A percentile compares a stretch with the other conserved stretches of the same genome.
Conservation (phyloP, 2,113 vertebrate genomes). For the Leptobrachium leishanense region DNA sequence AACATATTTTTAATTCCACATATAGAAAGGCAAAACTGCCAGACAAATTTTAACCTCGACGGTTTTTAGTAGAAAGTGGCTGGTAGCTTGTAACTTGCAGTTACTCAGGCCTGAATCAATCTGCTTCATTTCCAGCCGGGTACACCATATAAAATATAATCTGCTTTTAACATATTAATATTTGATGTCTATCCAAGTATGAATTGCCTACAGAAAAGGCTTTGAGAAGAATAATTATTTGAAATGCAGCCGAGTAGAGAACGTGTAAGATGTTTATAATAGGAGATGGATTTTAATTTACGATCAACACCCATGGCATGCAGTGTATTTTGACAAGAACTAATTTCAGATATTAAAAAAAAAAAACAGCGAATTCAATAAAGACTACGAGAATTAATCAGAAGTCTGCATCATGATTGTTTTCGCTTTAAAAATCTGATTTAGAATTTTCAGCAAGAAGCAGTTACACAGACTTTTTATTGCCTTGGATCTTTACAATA, state of each 20-base stretch:
- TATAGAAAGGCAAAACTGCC: too few relatives aligned
- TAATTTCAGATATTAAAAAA: not conserved
- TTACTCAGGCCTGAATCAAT: conserved; percentile 5
- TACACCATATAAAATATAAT: conserved; percentile 34
- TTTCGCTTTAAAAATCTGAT: too few relatives aligned
- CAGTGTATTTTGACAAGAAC: not conserved
- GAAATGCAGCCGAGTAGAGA: not conserved
- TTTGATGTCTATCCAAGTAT: conserved; percentile 26
- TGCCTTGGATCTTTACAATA: too few relatives aligned
- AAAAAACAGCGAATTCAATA: not conserved
- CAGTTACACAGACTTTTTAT: too few relatives aligned
- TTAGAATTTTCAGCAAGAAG: too few relatives aligned
- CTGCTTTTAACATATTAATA: conserved; percentile 43
- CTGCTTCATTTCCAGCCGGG: conserved; percentile 37
- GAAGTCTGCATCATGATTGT: too few relatives aligned
- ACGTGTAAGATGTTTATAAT: not conserved
- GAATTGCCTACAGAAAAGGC: not conserved
- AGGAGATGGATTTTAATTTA: conserved; percentile 11
- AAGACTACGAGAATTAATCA: too few relatives aligned
- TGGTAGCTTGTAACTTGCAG: too few relatives aligned
- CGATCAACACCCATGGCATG: not conserved
- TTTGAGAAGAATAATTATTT: conserved; percentile 9
- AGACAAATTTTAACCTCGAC: too few relatives aligned
- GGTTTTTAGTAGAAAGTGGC: too few relatives aligned
- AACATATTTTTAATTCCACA: too few relatives aligned